phyloP scores from a whole-genome alignment of 2,888 invertebrate genomes.

The Beris chalybata region DNA sequence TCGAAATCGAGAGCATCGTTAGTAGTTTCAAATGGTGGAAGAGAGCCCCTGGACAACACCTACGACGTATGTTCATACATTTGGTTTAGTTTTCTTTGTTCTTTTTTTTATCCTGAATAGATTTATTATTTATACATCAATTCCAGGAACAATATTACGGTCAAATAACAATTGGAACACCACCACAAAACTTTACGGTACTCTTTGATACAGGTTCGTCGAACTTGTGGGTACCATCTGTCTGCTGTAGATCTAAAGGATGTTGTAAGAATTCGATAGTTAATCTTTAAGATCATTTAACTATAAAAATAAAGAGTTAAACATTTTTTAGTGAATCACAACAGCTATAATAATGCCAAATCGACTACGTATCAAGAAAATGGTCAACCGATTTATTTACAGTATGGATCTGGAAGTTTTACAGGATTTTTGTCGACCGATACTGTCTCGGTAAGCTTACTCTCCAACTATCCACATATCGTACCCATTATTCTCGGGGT shows the following conservation, averaged over 20 bases:
- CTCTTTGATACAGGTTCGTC: constrained; percentile 24
- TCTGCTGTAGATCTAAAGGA: constrained; percentile 12
- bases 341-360: constrained; percentile 9
- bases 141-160: constrained; percentile 20
- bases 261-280: constrained; percentile 5
- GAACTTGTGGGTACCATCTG: constrained; percentile 18
- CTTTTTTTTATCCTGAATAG: no score
- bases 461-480: no score
- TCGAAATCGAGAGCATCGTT: constrained; percentile 4
- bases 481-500: no score
- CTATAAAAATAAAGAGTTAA: not conserved
- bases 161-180: constrained; percentile 12
- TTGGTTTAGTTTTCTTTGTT: no score
- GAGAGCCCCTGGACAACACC: not conserved
- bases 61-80: constrained; percentile 9
- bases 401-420: constrained; percentile 26
- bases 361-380: constrained; percentile 4
- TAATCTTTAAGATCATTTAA: not conserved
- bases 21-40: constrained; percentile 11
- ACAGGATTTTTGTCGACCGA: constrained; percentile 15
- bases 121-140: not conserved
- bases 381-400: constrained; percentile 21
- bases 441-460: constrained; percentile 12
- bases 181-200: constrained; percentile 24
- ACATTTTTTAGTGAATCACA: constrained; percentile 11